Evolutionary conservation across 2,888 invertebrate species (phyloP), one percentile per base, ranked within the genome.

Genomic region (Caenorhabditis sp.): DNA sequence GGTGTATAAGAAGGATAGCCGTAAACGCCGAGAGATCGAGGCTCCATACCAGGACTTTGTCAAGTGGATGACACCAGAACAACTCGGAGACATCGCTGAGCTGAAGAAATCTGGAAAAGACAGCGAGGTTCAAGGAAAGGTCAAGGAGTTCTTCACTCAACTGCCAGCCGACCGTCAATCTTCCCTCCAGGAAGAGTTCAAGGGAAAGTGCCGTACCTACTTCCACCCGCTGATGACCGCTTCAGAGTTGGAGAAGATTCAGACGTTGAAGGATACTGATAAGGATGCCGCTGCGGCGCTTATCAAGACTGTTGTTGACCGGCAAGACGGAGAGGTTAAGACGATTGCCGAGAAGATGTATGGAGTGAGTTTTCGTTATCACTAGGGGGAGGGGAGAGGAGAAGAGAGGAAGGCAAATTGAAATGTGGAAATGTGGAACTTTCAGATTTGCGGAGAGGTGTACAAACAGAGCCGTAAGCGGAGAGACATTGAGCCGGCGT

Each of bases 21-120:
- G 80, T 13, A 68, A 64, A 13, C 44, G 80, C 2, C 28, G 72
- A 61, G 72, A 71, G 15, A 60, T 80, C 5, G 80, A 80, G 44
- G 40, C 64, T 24, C 56, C 64, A 1, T 62, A 68, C 58, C 44
- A 80, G 44, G 74, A 80, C 22, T 80, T 68, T n/a, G 47, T 74
- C n/a, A 58, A 67, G 26, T 80, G 80, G 80, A 69, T 80, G 80
- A 80, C 74, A 15, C 69, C 74, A n/a, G 80, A 80, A 44, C 80
- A 80, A 58, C n/a, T 65, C 1, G 76, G 65, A 28, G 74, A 74
- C 9, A 80, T 80, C 26, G 65, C 50, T 32, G 74, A 65, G 13
- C 13, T 74, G 51, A 74, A 74, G 28, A 24, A 65, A 1, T 58
- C 74, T 13, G 70, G 76, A 70, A 82, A 82, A 24, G 47, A 32